Percentiles rank a stretch among this genome's conserved stretches.
Conservation (phyloP, 2,888 invertebrate species). For the Parelbella ahira region DNA sequence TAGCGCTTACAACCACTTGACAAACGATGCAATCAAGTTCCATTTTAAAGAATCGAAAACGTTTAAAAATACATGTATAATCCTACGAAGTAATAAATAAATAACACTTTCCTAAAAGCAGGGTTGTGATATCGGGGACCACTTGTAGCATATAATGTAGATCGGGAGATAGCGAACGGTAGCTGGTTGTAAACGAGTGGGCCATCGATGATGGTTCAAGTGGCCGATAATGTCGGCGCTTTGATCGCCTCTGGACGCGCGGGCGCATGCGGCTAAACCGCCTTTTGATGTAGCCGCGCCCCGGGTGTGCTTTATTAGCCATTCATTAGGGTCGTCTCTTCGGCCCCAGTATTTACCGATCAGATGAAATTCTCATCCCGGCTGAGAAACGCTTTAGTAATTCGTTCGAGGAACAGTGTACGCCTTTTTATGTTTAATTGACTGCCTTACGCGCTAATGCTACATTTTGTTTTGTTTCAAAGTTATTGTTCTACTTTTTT, state of each 20-base stretch:
- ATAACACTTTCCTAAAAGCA: slow-evolving; percentile 16
- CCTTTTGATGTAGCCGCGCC: slow-evolving; percentile 66
- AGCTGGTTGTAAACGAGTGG: slow-evolving; percentile 53
- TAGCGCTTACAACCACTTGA: too few species aligned
- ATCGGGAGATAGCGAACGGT: slow-evolving; percentile 52
- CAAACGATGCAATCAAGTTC: slow-evolving; percentile 10
- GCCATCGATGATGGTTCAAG: slow-evolving; percentile 59
- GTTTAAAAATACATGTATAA: slow-evolving; percentile 3
- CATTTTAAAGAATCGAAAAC: slow-evolving; percentile 14
- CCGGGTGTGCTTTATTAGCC: slow-evolving; percentile 58
- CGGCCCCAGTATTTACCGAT: slow-evolving; percentile 13
- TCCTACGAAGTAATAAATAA: slow-evolving; percentile 4
- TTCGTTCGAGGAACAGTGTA: slow-evolving; percentile 5
- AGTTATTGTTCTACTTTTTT: background rate
- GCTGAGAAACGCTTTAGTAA: slow-evolving; percentile 18
- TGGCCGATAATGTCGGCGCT: slow-evolving; percentile 60
- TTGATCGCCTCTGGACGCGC: slow-evolving; percentile 31
- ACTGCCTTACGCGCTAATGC: slow-evolving; percentile 13
- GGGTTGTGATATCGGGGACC: background rate
- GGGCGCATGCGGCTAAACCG: slow-evolving; percentile 35
- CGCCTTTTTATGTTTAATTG: slow-evolving; percentile 11
- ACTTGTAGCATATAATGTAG: slow-evolving; percentile 28
- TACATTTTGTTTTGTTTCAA: slow-evolving; percentile 6
- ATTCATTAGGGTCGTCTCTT: slow-evolving; percentile 57
- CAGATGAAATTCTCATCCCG: background rate